Evolutionary conservation across 2,888 invertebrate species (phyloP).

Genomic region (Scaptodrosophila latifasciaeformis): DNA sequence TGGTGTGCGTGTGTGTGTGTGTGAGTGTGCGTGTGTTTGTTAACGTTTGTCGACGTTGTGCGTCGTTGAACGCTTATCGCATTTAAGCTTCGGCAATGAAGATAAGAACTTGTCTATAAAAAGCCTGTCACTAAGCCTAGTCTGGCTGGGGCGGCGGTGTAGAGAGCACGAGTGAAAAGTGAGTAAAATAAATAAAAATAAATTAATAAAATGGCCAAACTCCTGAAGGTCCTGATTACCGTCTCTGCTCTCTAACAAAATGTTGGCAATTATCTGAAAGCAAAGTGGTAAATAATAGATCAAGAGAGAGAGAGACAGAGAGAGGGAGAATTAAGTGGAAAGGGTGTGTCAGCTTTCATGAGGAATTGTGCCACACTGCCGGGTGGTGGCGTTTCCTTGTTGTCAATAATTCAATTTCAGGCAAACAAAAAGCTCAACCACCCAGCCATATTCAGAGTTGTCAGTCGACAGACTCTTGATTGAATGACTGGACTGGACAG

Average conservation of each 20-base stretch:
- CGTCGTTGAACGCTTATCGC: slow-evolving; percentile 59
- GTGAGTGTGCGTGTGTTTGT: slow-evolving; percentile 48
- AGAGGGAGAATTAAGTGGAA: no score
- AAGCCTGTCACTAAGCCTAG: no score
- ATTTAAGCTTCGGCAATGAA: slow-evolving; percentile 60
- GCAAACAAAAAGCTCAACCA: slow-evolving; percentile 19
- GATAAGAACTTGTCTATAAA: slow-evolving; percentile 56
- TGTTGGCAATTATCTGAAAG: slow-evolving; percentile 44
- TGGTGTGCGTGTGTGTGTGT: slow-evolving; percentile 10
- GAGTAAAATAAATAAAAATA: slow-evolving; percentile 58
- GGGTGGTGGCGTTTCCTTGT: neutral
- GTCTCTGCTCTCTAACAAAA: no score
- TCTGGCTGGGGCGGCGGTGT: no score
- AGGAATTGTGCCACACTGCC: no score
- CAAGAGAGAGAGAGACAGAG: neutral
- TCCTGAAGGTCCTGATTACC: no score
- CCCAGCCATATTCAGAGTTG: neutral
- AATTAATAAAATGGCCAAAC: slow-evolving; percentile 62
- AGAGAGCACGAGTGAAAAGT: slow-evolving; percentile 11
- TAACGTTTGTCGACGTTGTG: slow-evolving; percentile 32
- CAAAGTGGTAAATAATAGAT: slow-evolving; percentile 33
- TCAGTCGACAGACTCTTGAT: slow-evolving; percentile 24
- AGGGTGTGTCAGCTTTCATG: no score
- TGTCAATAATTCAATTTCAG: slow-evolving; percentile 16
- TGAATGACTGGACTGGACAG: slow-evolving; percentile 25